Evolutionary conservation across 2,113 vertebrate species (phyloP).

Genomic region (Oreochromis aureus): DNA sequence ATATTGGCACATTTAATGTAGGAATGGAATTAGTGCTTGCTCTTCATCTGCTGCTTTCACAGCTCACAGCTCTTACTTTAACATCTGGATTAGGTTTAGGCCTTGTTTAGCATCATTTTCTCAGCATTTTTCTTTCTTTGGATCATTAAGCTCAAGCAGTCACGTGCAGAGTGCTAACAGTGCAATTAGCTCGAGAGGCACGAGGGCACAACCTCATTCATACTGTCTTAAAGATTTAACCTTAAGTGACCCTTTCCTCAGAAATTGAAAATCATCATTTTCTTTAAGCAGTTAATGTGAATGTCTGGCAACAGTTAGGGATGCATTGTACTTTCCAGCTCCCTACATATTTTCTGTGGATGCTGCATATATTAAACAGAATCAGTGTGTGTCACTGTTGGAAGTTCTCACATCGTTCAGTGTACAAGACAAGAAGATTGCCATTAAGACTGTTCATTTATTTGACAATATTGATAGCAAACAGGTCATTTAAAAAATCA

Average conservation of each 20-base stretch:
- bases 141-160: not conserved
- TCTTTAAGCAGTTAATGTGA: not conserved
- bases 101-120: not conserved
- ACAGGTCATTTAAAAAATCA: not conserved
- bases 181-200: not conserved
- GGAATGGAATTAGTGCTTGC: not conserved
- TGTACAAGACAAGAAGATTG: not conserved
- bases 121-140: not conserved
- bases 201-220: not conserved
- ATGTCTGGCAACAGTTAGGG: not conserved
- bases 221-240: not conserved
- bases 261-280: not conserved
- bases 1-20: not conserved
- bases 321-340: not conserved
- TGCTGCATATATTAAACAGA: not conserved
- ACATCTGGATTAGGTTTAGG: not conserved
- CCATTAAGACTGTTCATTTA: not conserved
- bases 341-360: not conserved
- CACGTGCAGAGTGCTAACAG: not conserved
- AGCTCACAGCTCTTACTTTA: not conserved
- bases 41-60: not conserved
- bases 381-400: not conserved
- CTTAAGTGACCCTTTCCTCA: not conserved
- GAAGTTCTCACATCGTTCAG: not conserved
- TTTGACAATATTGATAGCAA: not conserved